Conservation (phyloP, 1,140 invertebrate genomes). For the Cephus cinctus region DNA sequence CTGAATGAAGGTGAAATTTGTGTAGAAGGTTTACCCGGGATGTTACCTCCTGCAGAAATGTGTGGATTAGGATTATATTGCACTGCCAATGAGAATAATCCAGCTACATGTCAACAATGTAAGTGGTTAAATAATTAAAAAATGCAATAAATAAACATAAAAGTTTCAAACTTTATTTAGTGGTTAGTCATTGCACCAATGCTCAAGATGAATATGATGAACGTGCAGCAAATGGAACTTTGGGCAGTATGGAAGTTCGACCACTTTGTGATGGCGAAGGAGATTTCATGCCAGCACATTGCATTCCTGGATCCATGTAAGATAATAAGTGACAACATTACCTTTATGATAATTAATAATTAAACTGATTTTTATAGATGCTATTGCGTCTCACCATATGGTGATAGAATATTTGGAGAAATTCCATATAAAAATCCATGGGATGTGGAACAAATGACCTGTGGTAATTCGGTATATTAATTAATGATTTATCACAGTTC, state of each 20-base stretch:
- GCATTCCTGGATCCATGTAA: slow-evolving; percentile 62
- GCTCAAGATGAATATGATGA: slow-evolving; percentile 51
- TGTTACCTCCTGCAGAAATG: slow-evolving; percentile 32
- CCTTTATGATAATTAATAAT: slow-evolving; percentile 8
- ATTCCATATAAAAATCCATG: slow-evolving; percentile 46
- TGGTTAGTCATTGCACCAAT: slow-evolving; percentile 42
- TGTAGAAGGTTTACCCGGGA: slow-evolving; percentile 37
- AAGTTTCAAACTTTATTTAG: background rate
- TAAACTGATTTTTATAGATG: slow-evolving; percentile 58
- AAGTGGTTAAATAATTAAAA: background rate
- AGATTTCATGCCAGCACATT: slow-evolving; percentile 52
- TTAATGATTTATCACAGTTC: slow-evolving; percentile 13
- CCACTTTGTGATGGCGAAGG: slow-evolving; percentile 60
- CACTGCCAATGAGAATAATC: slow-evolving; percentile 10
- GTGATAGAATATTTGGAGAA: slow-evolving; percentile 62
- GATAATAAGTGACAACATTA: slow-evolving; percentile 20
- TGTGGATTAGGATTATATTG: slow-evolving; percentile 50
- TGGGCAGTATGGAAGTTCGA: slow-evolving; percentile 47
- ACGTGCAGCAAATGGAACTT: slow-evolving; percentile 33
- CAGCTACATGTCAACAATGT: slow-evolving; percentile 26
- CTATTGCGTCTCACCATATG: slow-evolving; percentile 60
- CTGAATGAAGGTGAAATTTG: slow-evolving; percentile 42
- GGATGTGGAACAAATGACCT: slow-evolving; percentile 53
- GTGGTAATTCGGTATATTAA: slow-evolving; percentile 55
- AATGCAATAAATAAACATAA: background rate